phyloP scores from a whole-genome alignment of 2,797 vertebrate genomes.

The Neostethus bicornis region DNA sequence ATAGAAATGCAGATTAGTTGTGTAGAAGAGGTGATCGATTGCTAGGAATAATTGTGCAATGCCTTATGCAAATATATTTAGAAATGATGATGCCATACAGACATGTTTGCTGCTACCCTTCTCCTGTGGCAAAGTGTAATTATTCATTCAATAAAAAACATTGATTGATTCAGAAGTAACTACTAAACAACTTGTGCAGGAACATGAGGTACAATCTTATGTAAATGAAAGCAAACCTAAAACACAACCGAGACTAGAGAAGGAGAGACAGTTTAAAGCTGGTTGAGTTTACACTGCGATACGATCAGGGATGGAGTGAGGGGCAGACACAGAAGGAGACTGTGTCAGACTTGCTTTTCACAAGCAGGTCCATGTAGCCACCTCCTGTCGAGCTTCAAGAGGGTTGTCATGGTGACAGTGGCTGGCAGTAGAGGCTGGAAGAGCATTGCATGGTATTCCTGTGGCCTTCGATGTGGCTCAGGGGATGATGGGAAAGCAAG shows the following conservation, averaged over 20 bases:
- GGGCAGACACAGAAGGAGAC: slow-evolving; percentile 48
- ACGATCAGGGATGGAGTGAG: slow-evolving; percentile 36
- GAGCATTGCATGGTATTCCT: slow-evolving; percentile 54
- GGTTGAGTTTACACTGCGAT: slow-evolving; percentile 43
- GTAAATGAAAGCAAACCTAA: slow-evolving; percentile 21
- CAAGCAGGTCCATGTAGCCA: slow-evolving; percentile 69
- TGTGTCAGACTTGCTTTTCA: slow-evolving; percentile 72
- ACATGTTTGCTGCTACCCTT: background rate
- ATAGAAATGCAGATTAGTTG: slow-evolving; percentile 19
- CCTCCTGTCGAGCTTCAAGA: slow-evolving; percentile 75
- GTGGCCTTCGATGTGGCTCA: slow-evolving; percentile 56
- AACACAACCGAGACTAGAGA: slow-evolving; percentile 20
- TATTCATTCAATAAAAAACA: slow-evolving; percentile 10
- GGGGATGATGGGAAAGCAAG: slow-evolving; percentile 51
- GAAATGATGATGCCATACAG: slow-evolving; percentile 9
- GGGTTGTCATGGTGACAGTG: slow-evolving; percentile 81
- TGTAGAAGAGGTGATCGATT: slow-evolving; percentile 5
- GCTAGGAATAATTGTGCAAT: slow-evolving; percentile 4
- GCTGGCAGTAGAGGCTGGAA: slow-evolving; percentile 58
- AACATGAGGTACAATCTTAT: slow-evolving; percentile 22
- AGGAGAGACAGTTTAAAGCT: slow-evolving; percentile 41
- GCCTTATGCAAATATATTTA: slow-evolving; percentile 16
- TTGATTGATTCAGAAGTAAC: background rate
- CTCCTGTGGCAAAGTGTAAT: slow-evolving; percentile 11
- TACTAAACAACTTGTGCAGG: slow-evolving; percentile 4